These are phyloP conservation scores for Drosophila lowei DNA, from an alignment of 1,140 invertebrate genomes.

Conservation along the genomic window DNA sequence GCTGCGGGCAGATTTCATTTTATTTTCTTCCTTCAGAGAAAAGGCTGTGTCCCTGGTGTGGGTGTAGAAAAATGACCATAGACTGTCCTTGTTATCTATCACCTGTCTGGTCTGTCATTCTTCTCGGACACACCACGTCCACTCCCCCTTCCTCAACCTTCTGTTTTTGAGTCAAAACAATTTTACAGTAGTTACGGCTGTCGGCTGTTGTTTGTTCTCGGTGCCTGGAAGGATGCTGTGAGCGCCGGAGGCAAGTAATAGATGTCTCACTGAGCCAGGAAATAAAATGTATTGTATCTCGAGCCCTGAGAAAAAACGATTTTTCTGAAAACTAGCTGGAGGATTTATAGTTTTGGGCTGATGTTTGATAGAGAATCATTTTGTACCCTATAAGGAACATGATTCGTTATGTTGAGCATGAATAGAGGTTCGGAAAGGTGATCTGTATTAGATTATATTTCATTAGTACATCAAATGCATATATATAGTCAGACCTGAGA, in stretches of 20 bases:
- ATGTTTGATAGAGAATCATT: too few species aligned
- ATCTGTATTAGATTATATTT: too few species aligned
- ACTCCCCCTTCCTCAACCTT: too few species aligned
- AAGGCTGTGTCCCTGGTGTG: conserved; percentile 9
- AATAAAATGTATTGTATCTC: too few species aligned
- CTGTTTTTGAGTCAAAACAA: conserved; percentile 42
- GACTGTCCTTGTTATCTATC: conserved; percentile 59
- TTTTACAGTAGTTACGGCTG: conserved; percentile 9
- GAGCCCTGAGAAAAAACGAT: background rate
- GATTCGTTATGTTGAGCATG: too few species aligned
- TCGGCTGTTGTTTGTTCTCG: background rate
- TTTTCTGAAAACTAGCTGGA: too few species aligned
- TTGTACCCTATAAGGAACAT: too few species aligned
- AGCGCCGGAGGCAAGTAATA: background rate
- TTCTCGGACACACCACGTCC: background rate
- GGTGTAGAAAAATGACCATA: conserved; percentile 43
- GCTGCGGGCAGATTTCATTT: conserved; percentile 56
- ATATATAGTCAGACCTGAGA: too few species aligned
- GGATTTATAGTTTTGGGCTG: too few species aligned
- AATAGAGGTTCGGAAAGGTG: too few species aligned
- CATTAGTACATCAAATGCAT: too few species aligned
- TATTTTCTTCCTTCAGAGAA: conserved; percentile 21
- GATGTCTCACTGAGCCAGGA: conserved; percentile 14
- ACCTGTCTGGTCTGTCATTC: conserved; percentile 47
- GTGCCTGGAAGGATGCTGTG: background rate